Percentiles rank a stretch among this genome's conserved stretches.
phyloP scores from a whole-genome alignment of 1,140 invertebrate species.

The Chelonus insularis region DNA sequence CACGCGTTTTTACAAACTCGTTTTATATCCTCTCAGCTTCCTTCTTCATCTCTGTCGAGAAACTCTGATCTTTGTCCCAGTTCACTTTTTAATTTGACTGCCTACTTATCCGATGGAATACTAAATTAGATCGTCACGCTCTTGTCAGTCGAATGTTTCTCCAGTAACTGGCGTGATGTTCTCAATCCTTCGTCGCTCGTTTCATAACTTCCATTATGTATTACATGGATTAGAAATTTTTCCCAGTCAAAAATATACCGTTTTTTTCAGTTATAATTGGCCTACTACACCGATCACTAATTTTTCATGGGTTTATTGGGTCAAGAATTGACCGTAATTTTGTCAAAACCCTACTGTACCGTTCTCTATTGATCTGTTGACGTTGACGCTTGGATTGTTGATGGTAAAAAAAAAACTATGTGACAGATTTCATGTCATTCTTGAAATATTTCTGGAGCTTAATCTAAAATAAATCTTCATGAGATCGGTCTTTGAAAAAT shows the following conservation, averaged over 20 bases:
- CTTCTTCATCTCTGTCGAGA: constrained; percentile 30
- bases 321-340: no score
- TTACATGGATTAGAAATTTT: background rate
- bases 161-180: background rate
- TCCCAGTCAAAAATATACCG: background rate
- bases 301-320: no score
- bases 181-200: no score
- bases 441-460: no score
- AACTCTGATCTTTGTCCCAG: constrained; percentile 14
- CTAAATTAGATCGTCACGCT: constrained; percentile 15
- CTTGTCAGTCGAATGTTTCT: constrained; percentile 10
- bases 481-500: no score
- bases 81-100: constrained; percentile 6
- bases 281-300: no score
- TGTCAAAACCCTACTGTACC: no score
- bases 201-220: background rate
- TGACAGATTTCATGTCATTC: no score
- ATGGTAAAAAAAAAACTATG: no score
- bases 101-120: background rate
- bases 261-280: background rate
- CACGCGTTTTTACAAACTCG: constrained; percentile 42
- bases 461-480: no score
- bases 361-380: no score
- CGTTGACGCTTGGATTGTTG: no score
- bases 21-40: constrained; percentile 31